Percentiles rank a stretch among this genome's conserved stretches.
phyloP scores from a whole-genome alignment of 2,797 vertebrate genomes.

The Chelon labrosus region DNA sequence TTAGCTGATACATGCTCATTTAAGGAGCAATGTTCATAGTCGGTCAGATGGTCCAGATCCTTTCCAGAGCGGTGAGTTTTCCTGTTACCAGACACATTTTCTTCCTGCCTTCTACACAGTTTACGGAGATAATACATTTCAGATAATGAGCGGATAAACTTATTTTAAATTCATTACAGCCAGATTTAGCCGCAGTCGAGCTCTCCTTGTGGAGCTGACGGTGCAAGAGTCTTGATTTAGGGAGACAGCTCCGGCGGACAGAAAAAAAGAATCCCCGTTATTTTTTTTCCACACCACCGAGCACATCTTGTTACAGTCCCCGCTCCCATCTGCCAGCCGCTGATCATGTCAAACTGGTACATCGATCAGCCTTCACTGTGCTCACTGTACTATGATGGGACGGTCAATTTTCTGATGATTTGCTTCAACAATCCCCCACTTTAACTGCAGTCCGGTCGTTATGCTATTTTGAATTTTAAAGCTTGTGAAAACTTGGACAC shows the following conservation, averaged over 20 bases:
- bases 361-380: conserved; percentile 25
- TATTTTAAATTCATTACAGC: conserved; percentile 29
- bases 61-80: neutral
- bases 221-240: conserved; percentile 30
- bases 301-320: conserved; percentile 37
- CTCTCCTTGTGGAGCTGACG: conserved; percentile 35
- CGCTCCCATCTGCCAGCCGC: conserved; percentile 40
- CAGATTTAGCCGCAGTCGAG: conserved; percentile 24
- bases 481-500: neutral
- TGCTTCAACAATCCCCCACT: neutral
- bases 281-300: conserved; percentile 39
- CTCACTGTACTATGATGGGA: neutral
- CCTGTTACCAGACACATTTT: neutral
- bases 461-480: neutral
- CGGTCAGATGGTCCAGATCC: neutral
- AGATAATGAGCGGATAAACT: conserved; percentile 11
- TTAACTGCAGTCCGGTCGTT: neutral
- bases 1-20: neutral
- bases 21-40: too few relatives aligned
- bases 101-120: neutral
- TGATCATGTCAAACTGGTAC: conserved; percentile 26
- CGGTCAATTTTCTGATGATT: conserved; percentile 2
- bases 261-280: conserved; percentile 16
- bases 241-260: conserved; percentile 39
- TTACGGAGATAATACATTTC: neutral